Evolutionary conservation across 2,113 vertebrate genomes (phyloP), one percentile per base, ranked within the genome.

Genomic region (Platysternon megacephalum): DNA sequence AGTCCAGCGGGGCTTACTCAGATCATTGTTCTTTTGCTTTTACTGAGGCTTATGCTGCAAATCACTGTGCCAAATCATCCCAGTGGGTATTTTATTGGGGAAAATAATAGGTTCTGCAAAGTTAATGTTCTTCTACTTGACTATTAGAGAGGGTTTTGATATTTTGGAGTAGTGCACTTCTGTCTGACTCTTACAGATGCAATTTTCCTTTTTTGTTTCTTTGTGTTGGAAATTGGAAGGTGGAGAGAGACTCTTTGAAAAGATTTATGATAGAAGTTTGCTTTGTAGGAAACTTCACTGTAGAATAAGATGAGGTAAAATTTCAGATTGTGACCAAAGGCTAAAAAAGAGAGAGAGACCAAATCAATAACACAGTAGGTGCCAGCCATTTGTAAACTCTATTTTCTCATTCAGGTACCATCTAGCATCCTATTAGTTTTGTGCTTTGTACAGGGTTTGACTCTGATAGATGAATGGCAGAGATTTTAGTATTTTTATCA

Each of bases 261-360:
- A 76, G 42, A 76, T 76, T 94, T 88, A 68, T 86, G 93, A 46
- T 93, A 96, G 93, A 86, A 92, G 84, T 84, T 92, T 84, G 39
- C 84, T 96, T 93, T 84, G 94, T 32, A 83, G 89, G 86, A 95
- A 93, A 79, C 84, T 96, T 95, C 93, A 79, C 82, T 96, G 26
- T 85, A 22, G 79, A 81, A 81, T 68, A 82, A 93, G 92, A 74
- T 53, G 91, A 96, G 85, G 52, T 79, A 91, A 85, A 93, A 93
- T 83, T 85, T 92, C 87, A 72, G 65, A 48, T 91, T 3, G 72
- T 93, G 53, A 49, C 89, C 79, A 76, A 51, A 91, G 89, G 91
- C 89, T 94, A 56, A 29, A 46, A 61, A 17, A 86, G 87, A 74
- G 19, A 44, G 56, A 88, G 56, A 53, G 74, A 87, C 74, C 74